Percentiles rank a stretch among this genome's conserved stretches.
Evolutionary conservation across 2,888 invertebrate genomes (phyloP).

Genomic region (Synanthedon vespiformis): DNA sequence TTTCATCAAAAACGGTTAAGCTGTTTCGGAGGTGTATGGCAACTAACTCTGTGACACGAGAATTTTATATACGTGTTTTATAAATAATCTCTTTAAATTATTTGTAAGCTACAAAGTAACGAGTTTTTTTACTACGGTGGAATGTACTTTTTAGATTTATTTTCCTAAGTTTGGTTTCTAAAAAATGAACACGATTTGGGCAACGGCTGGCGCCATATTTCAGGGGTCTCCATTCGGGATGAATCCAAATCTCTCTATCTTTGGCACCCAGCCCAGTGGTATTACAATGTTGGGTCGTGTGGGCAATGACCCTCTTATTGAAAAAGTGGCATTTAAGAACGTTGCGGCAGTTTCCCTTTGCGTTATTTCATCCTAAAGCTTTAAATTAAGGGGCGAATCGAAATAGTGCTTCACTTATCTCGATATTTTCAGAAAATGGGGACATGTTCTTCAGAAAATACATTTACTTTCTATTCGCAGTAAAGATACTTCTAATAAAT

Average conservation of each 20-base stretch:
- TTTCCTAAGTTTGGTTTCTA: constrained; percentile 11
- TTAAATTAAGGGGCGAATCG: too few species aligned
- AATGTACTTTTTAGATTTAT: not conserved
- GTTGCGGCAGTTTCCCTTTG: not conserved
- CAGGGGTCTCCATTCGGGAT: constrained; percentile 31
- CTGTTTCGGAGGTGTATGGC: too few species aligned
- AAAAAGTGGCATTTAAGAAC: constrained; percentile 8
- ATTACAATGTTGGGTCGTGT: constrained; percentile 26
- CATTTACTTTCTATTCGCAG: too few species aligned
- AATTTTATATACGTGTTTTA: too few species aligned
- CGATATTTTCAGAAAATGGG: too few species aligned
- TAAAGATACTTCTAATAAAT: too few species aligned
- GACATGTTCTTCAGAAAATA: too few species aligned
- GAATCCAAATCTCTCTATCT: constrained; percentile 45
- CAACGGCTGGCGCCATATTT: constrained; percentile 37
- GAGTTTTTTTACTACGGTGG: not conserved
- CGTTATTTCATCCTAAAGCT: not conserved
- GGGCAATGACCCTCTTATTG: constrained; percentile 26
- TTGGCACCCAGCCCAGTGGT: constrained; percentile 35
- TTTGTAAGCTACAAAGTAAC: too few species aligned
- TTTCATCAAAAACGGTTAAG: too few species aligned
- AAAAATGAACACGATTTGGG: constrained; percentile 31
- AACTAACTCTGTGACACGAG: too few species aligned
- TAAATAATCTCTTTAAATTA: too few species aligned
- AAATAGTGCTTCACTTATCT: too few species aligned